Evolutionary conservation across 2,888 invertebrate species (phyloP).

Genomic region (Oligia fasciuncula): DNA sequence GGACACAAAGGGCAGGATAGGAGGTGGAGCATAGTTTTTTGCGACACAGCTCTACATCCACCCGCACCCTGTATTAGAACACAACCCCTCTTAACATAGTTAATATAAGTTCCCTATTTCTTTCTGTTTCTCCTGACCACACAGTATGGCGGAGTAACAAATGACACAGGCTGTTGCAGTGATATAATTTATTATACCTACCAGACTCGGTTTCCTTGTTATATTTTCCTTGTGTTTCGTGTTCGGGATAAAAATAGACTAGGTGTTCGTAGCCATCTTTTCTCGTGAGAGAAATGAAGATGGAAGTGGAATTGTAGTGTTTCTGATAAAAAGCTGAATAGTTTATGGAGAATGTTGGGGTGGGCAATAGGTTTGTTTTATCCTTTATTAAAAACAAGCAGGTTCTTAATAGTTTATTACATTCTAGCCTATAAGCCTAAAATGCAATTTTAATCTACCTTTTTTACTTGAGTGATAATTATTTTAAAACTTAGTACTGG

Average conservation of each 20-base stretch:
- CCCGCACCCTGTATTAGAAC: too few relatives aligned
- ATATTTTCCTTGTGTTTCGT: conserved; percentile 41
- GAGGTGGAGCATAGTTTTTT: too few relatives aligned
- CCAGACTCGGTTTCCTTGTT: conserved; percentile 26
- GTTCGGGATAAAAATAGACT: conserved; percentile 26
- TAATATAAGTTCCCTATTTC: conserved; percentile 15
- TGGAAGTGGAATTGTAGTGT: neutral
- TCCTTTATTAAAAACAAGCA: too few relatives aligned
- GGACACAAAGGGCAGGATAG: too few relatives aligned
- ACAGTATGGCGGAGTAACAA: conserved; percentile 29
- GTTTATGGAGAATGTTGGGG: too few relatives aligned
- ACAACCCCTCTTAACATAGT: neutral
- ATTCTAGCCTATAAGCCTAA: too few relatives aligned
- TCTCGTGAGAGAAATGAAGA: neutral
- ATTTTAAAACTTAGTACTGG: too few relatives aligned
- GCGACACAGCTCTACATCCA: too few relatives aligned
- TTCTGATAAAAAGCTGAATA: neutral
- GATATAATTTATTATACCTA: conserved; percentile 35
- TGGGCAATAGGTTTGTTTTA: neutral
- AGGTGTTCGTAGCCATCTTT: conserved; percentile 6
- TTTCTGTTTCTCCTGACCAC: conserved; percentile 10
- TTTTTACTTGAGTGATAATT: too few relatives aligned
- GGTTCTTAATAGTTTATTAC: too few relatives aligned
- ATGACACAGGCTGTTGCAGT: conserved; percentile 31
- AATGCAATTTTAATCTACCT: too few relatives aligned